These are phyloP conservation scores for Xanthia icteritia DNA, from an alignment of 2,888 invertebrate species.

Conservation along the genomic window DNA sequence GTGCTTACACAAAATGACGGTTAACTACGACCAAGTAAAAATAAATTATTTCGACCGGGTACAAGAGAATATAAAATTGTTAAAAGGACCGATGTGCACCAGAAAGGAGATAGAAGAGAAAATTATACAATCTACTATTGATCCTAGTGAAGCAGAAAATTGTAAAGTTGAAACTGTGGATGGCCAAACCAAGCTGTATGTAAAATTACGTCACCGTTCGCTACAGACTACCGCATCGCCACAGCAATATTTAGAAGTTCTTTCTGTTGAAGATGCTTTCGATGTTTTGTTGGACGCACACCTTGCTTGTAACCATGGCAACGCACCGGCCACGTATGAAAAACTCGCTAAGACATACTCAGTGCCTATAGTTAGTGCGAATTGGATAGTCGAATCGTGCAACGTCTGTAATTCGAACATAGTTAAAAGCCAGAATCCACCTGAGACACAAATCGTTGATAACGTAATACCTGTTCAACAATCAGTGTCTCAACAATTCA, in stretches of 20 bases:
- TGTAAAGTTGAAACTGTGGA: neutral
- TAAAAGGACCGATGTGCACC: neutral
- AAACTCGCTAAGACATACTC: neutral
- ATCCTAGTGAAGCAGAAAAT: neutral
- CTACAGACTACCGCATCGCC: too few relatives aligned
- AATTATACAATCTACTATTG: neutral
- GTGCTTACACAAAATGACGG: conserved; percentile 46
- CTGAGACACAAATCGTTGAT: neutral
- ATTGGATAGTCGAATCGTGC: conserved; percentile 28
- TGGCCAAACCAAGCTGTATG: conserved; percentile 12
- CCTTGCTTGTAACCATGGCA: conserved; percentile 6
- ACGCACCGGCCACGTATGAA: neutral
- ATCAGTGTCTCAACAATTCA: neutral
- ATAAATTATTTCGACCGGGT: neutral
- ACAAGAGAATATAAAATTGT: neutral
- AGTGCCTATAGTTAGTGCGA: conserved; percentile 12
- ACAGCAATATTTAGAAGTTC: neutral
- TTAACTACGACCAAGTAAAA: conserved; percentile 25
- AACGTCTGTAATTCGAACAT: conserved; percentile 12
- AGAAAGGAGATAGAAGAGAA: neutral
- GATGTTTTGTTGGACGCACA: conserved; percentile 26
- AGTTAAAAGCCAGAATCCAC: neutral
- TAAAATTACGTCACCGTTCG: neutral
- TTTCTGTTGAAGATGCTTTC: conserved; percentile 48
- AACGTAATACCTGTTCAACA: too few relatives aligned